A percentile compares a stretch with the other conserved stretches of the same genome.
phyloP scores from a whole-genome alignment of 2,113 vertebrate species.

The Rhagologus leucostigma region DNA sequence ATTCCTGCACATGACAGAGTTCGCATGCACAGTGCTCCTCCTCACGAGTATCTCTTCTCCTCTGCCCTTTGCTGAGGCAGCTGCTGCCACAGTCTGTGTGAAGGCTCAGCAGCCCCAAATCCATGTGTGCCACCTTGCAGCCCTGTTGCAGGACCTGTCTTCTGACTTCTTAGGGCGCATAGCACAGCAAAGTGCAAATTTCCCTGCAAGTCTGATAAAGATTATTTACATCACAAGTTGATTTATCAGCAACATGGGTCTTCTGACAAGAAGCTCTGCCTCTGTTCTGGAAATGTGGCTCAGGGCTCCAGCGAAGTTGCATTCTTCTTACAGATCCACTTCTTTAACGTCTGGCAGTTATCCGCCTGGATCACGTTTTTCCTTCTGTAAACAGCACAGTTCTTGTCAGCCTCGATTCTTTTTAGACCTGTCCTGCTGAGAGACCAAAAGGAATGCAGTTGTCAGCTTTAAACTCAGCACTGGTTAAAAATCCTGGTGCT shows the following conservation, averaged over 20 bases:
- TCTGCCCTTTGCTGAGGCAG: neutral
- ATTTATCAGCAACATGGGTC: neutral
- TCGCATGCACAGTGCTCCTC: neutral
- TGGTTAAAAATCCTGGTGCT: neutral
- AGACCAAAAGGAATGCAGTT: neutral
- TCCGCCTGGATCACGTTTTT: conserved; percentile 2
- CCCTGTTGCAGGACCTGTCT: neutral
- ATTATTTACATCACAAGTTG: neutral
- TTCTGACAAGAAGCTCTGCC: neutral
- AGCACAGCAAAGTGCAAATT: neutral
- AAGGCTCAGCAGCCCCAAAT: neutral
- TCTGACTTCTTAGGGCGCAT: neutral
- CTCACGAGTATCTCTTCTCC: neutral
- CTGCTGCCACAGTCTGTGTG: neutral
- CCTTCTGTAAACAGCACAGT: conserved; percentile 49
- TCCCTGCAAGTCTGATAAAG: neutral
- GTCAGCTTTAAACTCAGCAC: neutral
- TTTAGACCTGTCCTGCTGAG: neutral
- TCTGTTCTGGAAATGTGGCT: neutral
- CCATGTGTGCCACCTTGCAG: neutral
- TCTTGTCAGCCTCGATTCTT: neutral
- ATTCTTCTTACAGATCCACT: conserved; percentile 51
- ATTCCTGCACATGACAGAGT: neutral
- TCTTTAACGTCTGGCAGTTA: conserved; percentile 19
- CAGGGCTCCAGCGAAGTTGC: conserved; percentile 22